A percentile compares a stretch with the other conserved stretches of the same genome.
Conservation (phyloP, 2,113 vertebrate genomes). For the Oncorhynchus kisutch region DNA sequence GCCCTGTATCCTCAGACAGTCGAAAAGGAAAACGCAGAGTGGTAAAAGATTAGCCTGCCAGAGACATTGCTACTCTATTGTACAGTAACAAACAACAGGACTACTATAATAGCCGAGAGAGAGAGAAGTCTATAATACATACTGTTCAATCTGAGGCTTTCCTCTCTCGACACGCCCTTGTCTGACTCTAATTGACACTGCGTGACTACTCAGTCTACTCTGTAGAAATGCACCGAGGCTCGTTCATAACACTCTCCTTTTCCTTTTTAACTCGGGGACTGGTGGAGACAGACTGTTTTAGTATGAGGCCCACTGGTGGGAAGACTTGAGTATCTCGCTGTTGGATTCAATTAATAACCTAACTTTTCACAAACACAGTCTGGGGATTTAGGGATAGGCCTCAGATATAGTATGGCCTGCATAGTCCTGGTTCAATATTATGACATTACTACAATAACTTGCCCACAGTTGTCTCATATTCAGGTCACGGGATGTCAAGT, state of each 20-base stretch:
- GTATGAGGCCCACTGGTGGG: neutral
- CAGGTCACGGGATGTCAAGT: neutral
- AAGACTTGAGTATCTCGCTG: neutral
- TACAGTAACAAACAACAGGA: neutral
- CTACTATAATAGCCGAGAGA: neutral
- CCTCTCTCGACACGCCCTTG: neutral
- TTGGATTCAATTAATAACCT: neutral
- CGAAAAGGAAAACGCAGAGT: neutral
- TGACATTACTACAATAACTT: neutral
- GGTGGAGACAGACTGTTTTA: neutral
- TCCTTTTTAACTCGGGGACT: neutral
- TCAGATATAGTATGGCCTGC: neutral
- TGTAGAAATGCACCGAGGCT: neutral
- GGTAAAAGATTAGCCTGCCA: slow-evolving; percentile 22
- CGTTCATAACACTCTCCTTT: too few relatives aligned
- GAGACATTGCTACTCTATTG: neutral
- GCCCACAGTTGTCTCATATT: neutral
- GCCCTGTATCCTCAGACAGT: neutral
- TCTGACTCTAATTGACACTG: neutral
- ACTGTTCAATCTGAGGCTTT: neutral
- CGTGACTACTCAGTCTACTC: neutral
- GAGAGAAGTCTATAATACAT: neutral
- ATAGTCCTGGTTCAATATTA: neutral
- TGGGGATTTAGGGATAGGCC: neutral
- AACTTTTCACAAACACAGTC: neutral